Conservation (phyloP, 2,113 vertebrate genomes). For the Fregetta grallaria region DNA sequence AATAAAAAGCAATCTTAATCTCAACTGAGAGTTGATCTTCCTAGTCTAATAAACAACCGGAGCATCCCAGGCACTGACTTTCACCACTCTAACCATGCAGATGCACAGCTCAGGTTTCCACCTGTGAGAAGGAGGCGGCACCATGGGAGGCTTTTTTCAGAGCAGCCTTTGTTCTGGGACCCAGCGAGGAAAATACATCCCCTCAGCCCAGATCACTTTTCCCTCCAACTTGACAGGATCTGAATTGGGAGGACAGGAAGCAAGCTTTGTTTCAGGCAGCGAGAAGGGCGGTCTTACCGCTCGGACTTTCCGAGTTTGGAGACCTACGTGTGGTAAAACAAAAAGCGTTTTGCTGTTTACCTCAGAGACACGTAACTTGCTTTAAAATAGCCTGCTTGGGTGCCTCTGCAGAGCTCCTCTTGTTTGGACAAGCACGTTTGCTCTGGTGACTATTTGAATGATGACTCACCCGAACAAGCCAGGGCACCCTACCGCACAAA, state of each 20-base stretch:
- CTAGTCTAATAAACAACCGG: neutral
- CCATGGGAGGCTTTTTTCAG: accelerated
- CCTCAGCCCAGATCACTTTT: neutral
- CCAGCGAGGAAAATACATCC: neutral
- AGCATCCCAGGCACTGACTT: neutral
- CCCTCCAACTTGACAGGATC: neutral
- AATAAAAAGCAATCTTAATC: neutral
- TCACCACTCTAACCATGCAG: accelerated
- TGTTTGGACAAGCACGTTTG: constrained; percentile 62
- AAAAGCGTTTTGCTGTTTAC: neutral
- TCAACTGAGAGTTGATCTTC: neutral
- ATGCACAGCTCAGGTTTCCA: neutral
- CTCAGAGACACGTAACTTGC: neutral
- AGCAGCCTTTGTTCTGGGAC: neutral
- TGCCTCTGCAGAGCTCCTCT: constrained; percentile 14
- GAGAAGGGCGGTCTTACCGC: neutral
- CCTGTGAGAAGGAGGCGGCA: accelerated
- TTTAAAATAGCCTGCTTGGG: neutral
- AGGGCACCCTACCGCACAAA: constrained; percentile 48
- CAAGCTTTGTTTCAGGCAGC: neutral
- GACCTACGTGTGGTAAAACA: neutral
- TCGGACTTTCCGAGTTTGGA: accelerated
- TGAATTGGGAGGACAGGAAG: neutral
- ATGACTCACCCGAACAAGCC: constrained; percentile 74
- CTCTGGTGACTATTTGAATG: constrained; percentile 52